These are phyloP conservation scores for rabbit (Oryctolagus cuniculus) DNA, from an alignment of 2,113 vertebrate species.

Conservation along the genomic window mOryCun1.1 NC_091449.1:37679501-37680000, in stretches of 20 bases:
- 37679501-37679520: not conserved
- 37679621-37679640: not conserved
- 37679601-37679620: not conserved
- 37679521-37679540: rapidly evolving
- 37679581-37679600: rapidly evolving
- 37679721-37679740: not conserved
- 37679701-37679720: not conserved
- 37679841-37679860: too few species aligned
- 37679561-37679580: not conserved
- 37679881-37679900: rapidly evolving
- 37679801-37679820: rapidly evolving
- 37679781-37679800: not conserved
- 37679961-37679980: not conserved
- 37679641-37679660: not conserved
- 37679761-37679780: not conserved
- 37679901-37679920: too few species aligned
- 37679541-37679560: too few species aligned
- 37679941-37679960: not conserved
- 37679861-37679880: not conserved
- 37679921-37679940: not conserved
- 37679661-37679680: not conserved
- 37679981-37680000: not conserved
- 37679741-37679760: not conserved
- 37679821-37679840: not conserved
- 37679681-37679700: not conserved